phyloP scores from a whole-genome alignment of 2,888 invertebrate species.

The Tyria jacobaeae region DNA sequence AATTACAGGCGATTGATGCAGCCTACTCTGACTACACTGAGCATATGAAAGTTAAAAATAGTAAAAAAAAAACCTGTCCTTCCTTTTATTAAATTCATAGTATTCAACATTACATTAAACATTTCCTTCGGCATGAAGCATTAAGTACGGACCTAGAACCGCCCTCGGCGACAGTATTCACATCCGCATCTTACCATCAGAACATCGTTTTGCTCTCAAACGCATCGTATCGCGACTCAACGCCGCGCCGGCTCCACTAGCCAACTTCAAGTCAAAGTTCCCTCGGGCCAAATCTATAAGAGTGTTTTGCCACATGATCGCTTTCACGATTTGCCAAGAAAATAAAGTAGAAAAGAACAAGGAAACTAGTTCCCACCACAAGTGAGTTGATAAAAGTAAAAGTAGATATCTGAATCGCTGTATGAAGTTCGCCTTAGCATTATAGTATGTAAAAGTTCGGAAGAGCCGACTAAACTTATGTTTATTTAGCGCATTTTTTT shows the following conservation, averaged over 20 bases:
- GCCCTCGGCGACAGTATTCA: slow-evolving; percentile 68
- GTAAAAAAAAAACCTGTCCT: background rate
- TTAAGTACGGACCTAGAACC: slow-evolving; percentile 50
- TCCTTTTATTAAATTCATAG: slow-evolving; percentile 24
- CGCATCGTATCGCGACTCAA: slow-evolving; percentile 63
- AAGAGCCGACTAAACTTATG: slow-evolving; percentile 32
- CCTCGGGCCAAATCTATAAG: slow-evolving; percentile 83
- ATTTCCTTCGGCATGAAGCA: slow-evolving; percentile 39
- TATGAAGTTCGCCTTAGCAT: slow-evolving; percentile 66
- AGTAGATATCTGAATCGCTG: slow-evolving; percentile 56
- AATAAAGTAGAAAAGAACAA: slow-evolving; percentile 77
- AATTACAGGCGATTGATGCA: no score
- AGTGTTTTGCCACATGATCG: slow-evolving; percentile 85
- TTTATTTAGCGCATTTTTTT: slow-evolving; percentile 42
- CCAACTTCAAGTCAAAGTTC: slow-evolving; percentile 82
- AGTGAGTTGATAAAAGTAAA: slow-evolving; percentile 76
- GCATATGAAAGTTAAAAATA: no score
- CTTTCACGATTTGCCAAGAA: slow-evolving; percentile 84
- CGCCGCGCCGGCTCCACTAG: slow-evolving; percentile 51
- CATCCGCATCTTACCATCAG: slow-evolving; percentile 70
- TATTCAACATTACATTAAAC: slow-evolving; percentile 32
- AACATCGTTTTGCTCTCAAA: slow-evolving; percentile 85
- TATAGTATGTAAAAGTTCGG: slow-evolving; percentile 66
- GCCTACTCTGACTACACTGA: no score
- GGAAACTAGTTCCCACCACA: slow-evolving; percentile 73